phyloP scores from a whole-genome alignment of 2,797 vertebrate genomes.

The Ctenosaura bakeri region DNA sequence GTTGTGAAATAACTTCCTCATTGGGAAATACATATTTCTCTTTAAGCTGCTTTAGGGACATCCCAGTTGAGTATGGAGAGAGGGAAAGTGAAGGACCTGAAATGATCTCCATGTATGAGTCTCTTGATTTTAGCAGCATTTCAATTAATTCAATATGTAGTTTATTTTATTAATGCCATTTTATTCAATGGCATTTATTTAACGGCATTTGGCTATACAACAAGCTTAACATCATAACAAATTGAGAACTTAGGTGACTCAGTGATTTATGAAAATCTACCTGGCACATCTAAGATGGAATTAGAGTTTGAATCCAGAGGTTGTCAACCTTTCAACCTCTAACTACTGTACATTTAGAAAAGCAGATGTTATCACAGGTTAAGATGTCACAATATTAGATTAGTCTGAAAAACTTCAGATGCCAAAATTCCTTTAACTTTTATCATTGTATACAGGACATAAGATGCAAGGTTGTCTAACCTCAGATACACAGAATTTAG shows the following conservation, averaged over 20 bases:
- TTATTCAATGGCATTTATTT: too few species aligned
- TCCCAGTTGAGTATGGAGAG: not conserved
- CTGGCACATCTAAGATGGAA: not conserved
- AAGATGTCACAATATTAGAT: not conserved
- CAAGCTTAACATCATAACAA: not conserved
- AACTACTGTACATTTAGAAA: not conserved
- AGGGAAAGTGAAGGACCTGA: not conserved
- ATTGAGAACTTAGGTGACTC: not conserved
- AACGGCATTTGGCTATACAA: too few species aligned
- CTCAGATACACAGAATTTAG: not conserved
- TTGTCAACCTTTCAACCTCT: not conserved
- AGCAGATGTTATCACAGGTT: not conserved
- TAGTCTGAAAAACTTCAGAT: not conserved
- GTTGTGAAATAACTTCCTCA: not conserved
- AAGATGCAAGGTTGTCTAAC: not conserved
- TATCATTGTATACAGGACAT: not conserved
- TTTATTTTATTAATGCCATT: too few species aligned
- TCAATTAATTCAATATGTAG: too few species aligned
- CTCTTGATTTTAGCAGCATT: not conserved
- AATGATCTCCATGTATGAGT: not conserved
- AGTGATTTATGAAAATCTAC: not conserved
- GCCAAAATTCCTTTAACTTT: not conserved
- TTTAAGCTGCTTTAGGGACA: not conserved
- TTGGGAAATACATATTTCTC: not conserved
- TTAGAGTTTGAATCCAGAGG: not conserved